A percentile compares a stretch with the other conserved stretches of the same genome.
phyloP scores from a whole-genome alignment of 1,140 invertebrate genomes.

The Papilio glaucus region DNA sequence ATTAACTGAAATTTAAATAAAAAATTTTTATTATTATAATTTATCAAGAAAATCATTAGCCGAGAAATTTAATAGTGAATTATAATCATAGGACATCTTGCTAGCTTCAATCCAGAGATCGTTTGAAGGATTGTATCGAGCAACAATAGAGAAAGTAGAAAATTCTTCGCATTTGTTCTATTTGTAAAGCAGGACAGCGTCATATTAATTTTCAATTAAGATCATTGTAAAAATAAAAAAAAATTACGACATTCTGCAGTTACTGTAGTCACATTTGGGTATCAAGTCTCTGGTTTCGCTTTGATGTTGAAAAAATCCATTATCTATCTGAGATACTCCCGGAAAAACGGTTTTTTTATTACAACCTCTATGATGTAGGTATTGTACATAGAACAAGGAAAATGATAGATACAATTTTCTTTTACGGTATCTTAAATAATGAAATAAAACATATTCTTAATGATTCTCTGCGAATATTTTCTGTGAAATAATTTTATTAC shows the following conservation, averaged over 20 bases:
- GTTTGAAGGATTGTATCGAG: not conserved
- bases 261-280: not conserved
- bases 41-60: too few species aligned
- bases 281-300: not conserved
- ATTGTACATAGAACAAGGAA: not conserved
- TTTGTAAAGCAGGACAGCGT: not conserved
- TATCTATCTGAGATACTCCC: not conserved
- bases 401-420: not conserved
- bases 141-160: not conserved
- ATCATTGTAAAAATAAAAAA: not conserved
- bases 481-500: not conserved
- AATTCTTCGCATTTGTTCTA: not conserved
- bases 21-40: too few species aligned
- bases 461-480: not conserved
- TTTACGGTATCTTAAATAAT: not conserved
- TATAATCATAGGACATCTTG: not conserved
- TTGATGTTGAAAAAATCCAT: constrained; percentile 26
- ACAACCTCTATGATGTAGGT: not conserved
- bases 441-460: too few species aligned
- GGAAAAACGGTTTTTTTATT: not conserved
- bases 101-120: not conserved
- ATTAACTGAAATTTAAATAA: too few species aligned
- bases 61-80: not conserved
- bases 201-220: not conserved
- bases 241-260: not conserved